Evolutionary conservation across 2,888 invertebrate species (phyloP).

Genomic region (Monoplex corrugatus): DNA sequence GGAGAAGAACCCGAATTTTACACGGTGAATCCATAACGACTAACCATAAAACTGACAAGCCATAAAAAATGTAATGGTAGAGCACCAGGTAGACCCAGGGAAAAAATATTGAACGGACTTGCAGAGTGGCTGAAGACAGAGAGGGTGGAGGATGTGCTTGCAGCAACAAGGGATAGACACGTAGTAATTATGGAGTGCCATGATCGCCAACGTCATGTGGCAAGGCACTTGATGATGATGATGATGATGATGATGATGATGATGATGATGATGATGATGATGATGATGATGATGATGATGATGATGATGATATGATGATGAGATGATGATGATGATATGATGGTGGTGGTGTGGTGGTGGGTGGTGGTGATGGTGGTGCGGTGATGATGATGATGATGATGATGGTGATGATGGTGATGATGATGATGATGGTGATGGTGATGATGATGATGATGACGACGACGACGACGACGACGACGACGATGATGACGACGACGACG

Average conservation of each 20-base stretch:
- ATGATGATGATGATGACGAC: slow-evolving; percentile 16
- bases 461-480: slow-evolving; percentile 9
- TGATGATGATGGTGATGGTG: slow-evolving; percentile 9
- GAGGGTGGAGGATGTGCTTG: too few species aligned
- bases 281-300: slow-evolving; percentile 25
- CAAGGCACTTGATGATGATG: neutral
- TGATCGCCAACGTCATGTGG: too few species aligned
- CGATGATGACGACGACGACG: too few species aligned
- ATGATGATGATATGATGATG: neutral
- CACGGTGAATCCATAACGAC: too few species aligned
- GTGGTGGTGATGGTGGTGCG: neutral
- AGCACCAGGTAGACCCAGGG: too few species aligned
- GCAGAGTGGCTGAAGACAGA: too few species aligned
- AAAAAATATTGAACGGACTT: too few species aligned
- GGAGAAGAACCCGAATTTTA: too few species aligned
- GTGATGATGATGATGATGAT: slow-evolving; percentile 18
- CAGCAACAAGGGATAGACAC: too few species aligned
- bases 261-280: neutral
- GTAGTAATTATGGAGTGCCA: too few species aligned
- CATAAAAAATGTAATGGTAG: too few species aligned
- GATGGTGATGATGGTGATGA: slow-evolving; percentile 13
- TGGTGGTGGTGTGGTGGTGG: neutral
- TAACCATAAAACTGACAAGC: too few species aligned
- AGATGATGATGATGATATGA: neutral
- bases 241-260: neutral